Conservation (phyloP, 2,888 invertebrate species). For the Polymixis lichenea region DNA sequence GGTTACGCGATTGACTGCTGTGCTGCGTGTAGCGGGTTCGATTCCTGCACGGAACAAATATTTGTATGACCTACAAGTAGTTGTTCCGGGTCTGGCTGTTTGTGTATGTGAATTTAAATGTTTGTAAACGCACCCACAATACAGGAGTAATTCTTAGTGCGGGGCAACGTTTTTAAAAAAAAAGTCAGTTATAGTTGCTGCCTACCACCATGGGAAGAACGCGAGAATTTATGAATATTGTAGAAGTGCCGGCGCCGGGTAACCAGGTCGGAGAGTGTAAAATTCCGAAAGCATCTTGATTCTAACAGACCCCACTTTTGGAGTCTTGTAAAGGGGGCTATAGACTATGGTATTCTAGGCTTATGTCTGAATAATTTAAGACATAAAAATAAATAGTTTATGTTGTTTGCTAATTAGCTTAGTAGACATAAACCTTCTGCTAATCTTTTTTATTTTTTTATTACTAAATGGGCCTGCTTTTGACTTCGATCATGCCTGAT, state of each 20-base stretch:
- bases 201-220: not conserved
- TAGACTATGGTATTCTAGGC: not conserved
- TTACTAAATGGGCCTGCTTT: no score
- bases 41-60: no score
- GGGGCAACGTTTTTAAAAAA: no score
- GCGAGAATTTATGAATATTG: not conserved
- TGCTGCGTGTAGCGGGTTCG: no score
- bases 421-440: not conserved
- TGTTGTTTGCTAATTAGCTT: not conserved
- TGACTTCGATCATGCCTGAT: no score
- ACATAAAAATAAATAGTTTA: not conserved
- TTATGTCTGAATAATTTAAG: not conserved
- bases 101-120: no score
- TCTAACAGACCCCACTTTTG: not conserved
- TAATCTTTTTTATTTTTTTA: no score
- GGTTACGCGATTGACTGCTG: no score
- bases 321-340: not conserved
- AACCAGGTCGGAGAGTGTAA: not conserved
- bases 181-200: not conserved
- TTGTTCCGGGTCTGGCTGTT: no score
- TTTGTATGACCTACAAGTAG: no score
- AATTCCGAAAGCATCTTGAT: not conserved
- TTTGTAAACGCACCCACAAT: no score
- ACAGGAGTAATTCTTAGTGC: no score
- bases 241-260: not conserved